Percentiles rank a stretch among this genome's conserved stretches.
phyloP scores from a whole-genome alignment of 2,888 invertebrate genomes.

The Melanargia galathea region DNA sequence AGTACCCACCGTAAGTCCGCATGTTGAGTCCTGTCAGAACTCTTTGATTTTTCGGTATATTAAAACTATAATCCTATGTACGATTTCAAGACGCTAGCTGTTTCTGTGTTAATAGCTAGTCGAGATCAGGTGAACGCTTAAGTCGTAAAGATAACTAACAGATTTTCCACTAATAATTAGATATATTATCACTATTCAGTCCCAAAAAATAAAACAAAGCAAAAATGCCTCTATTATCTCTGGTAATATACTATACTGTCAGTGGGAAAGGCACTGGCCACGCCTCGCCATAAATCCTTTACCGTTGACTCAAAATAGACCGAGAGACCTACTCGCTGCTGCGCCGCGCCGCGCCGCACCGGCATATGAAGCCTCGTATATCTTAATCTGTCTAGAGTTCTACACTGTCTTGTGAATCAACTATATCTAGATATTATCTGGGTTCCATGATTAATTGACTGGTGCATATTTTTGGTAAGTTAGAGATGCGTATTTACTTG shows the following conservation, averaged over 20 bases:
- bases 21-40: no score
- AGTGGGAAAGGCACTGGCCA: not conserved
- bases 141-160: no score
- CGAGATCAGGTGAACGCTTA: no score
- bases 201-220: not conserved
- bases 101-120: no score
- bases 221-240: not conserved
- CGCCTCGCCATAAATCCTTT: constrained; percentile 1
- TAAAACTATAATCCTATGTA: no score
- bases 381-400: not conserved
- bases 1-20: no score
- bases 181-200: no score
- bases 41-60: no score
- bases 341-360: not conserved
- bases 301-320: not conserved
- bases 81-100: no score
- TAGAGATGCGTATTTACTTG: no score
- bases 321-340: not conserved
- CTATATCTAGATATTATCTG: not conserved
- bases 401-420: not conserved
- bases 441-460: not conserved
- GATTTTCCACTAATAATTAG: no score
- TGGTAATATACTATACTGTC: not conserved
- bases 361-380: not conserved
- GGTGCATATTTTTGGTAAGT: no score